Conservation (phyloP, 2,888 invertebrate species). For the Nomada ferruginata region DNA sequence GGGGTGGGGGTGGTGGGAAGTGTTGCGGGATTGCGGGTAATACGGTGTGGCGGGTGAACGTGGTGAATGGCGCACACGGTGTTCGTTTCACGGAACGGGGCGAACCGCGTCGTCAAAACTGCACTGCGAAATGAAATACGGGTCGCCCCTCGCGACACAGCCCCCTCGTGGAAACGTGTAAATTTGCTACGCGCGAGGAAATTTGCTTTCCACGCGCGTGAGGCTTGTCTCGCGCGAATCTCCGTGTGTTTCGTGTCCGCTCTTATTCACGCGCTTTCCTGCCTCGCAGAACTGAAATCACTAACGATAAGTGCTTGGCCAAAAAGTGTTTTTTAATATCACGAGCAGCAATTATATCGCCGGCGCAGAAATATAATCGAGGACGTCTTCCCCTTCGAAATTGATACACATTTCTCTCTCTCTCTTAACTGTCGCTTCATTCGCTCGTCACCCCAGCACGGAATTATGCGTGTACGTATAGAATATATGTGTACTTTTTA, state of each 20-base stretch:
- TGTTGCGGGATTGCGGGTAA: constrained; percentile 48
- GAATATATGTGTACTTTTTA: constrained; percentile 53
- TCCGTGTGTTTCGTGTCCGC: neutral
- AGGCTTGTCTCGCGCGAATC: neutral
- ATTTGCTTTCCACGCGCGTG: neutral
- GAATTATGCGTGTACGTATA: constrained; percentile 53
- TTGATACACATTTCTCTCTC: constrained; percentile 42
- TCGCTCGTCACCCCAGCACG: constrained; percentile 49
- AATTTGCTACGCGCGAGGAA: neutral
- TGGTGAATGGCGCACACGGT: neutral
- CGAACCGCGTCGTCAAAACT: constrained; percentile 21
- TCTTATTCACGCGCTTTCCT: constrained; percentile 23
- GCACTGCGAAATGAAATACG: constrained; percentile 34
- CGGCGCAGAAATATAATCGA: constrained; percentile 66
- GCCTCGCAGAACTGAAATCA: constrained; percentile 59
- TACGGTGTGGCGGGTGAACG: neutral
- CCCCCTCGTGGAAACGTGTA: constrained; percentile 44
- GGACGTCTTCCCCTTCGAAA: constrained; percentile 40
- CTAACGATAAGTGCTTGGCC: constrained; percentile 62
- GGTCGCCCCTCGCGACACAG: constrained; percentile 39
- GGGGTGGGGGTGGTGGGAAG: constrained; percentile 58
- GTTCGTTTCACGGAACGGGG: constrained; percentile 16
- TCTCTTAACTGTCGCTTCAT: constrained; percentile 32
- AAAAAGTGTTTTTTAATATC: constrained; percentile 57
- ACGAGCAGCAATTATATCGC: constrained; percentile 66